These are phyloP conservation scores for Drosophila ezoana DNA, from an alignment of 2,888 invertebrate genomes.

Conservation along the genomic window DNA sequence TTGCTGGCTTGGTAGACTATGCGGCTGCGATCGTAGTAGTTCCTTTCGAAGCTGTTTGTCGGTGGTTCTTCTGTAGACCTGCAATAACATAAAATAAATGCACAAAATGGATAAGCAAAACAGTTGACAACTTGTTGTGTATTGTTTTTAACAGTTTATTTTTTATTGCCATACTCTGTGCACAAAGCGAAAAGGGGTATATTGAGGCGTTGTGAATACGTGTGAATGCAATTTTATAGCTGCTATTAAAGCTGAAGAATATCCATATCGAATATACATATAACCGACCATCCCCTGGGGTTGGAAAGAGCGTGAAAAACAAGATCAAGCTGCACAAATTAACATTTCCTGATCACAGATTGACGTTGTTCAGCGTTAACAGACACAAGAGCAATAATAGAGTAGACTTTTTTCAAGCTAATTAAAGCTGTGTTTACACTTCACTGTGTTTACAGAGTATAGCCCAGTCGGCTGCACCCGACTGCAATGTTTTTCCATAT, in stretches of 20 bases:
- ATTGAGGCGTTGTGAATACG: background rate
- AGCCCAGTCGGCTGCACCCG: background rate
- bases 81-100: conserved; percentile 52
- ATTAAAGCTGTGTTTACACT: too few species aligned
- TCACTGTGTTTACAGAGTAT: background rate
- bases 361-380: background rate
- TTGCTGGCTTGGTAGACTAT: conserved; percentile 80
- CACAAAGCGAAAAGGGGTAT: background rate
- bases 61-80: conserved; percentile 86
- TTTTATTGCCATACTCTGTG: background rate
- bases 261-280: background rate
- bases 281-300: background rate
- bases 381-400: too few species aligned
- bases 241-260: background rate
- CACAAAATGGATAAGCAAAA: conserved; percentile 30
- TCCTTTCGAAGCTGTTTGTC: conserved; percentile 84
- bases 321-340: too few species aligned
- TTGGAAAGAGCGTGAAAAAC: too few species aligned
- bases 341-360: background rate
- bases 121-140: conserved; percentile 40
- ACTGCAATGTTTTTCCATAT: background rate
- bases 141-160: conserved; percentile 3
- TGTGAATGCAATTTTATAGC: background rate
- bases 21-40: conserved; percentile 85
- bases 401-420: too few species aligned